Evolutionary conservation across 2,888 invertebrate genomes (phyloP).

Genomic region (Oscheius sp.): DNA sequence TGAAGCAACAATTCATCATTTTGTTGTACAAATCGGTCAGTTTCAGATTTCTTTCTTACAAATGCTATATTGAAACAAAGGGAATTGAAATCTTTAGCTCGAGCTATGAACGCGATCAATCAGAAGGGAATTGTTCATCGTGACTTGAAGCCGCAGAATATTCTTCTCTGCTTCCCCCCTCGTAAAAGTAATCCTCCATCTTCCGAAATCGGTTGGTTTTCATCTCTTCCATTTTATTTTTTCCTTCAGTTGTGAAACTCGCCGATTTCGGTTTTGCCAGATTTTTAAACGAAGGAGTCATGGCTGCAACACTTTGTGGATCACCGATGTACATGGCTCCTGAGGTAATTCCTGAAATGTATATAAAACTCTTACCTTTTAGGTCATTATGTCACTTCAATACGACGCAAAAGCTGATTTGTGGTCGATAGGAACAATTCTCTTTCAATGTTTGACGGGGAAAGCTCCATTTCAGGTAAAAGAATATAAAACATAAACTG

Average conservation of each 20-base stretch:
- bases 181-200: constrained; percentile 78
- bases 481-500: neutral
- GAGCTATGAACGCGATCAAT: constrained; percentile 95
- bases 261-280: constrained; percentile 98
- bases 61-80: neutral
- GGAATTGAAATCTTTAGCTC: constrained; percentile 77
- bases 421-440: constrained; percentile 98
- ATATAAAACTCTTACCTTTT: neutral
- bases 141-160: constrained; percentile 99
- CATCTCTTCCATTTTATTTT: neutral
- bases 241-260: constrained; percentile 75
- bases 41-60: neutral
- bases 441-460: constrained; percentile 96
- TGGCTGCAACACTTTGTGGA: constrained; percentile 98
- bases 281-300: constrained; percentile 96
- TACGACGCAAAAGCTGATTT: constrained; percentile 99
- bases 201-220: constrained; percentile 78
- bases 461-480: constrained; percentile 86
- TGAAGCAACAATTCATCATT: constrained; percentile 94
- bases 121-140: constrained; percentile 97
- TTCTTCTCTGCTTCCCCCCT: constrained; percentile 81
- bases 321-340: constrained; percentile 99
- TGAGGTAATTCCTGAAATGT: constrained; percentile 45
- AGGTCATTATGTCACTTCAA: constrained; percentile 92
- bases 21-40: constrained; percentile 89